These are phyloP conservation scores for Tetramorium bicarinatum DNA, from an alignment of 2,888 invertebrate genomes.

Conservation along the genomic window DNA sequence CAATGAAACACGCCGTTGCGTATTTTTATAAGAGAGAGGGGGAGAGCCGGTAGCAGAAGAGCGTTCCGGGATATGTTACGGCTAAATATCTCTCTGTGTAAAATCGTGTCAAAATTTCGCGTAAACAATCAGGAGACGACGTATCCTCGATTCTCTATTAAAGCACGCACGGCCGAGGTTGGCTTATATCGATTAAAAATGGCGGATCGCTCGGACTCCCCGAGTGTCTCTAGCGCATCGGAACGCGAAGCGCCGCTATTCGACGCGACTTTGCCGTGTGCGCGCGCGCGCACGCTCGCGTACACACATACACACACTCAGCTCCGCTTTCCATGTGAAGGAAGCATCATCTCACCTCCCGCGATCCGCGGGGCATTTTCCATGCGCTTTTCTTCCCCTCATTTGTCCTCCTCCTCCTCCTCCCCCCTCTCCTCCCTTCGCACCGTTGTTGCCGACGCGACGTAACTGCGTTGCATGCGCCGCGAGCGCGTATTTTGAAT, in stretches of 20 bases:
- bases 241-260: constrained; percentile 48
- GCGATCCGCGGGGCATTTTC: constrained; percentile 16
- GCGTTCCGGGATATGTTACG: background rate
- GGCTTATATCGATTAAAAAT: constrained; percentile 53
- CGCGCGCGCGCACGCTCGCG: background rate
- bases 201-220: constrained; percentile 52
- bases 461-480: constrained; percentile 52
- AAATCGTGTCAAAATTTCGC: background rate
- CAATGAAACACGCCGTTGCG: background rate
- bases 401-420: background rate
- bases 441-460: constrained; percentile 9
- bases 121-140: background rate
- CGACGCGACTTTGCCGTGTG: constrained; percentile 20
- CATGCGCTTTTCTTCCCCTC: constrained; percentile 35
- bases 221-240: constrained; percentile 64
- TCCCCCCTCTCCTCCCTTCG: background rate
- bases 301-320: too few relatives aligned
- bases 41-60: too few relatives aligned
- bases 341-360: constrained; percentile 27
- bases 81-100: background rate
- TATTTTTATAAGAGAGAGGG: background rate
- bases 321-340: constrained; percentile 4
- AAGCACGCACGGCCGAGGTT: background rate
- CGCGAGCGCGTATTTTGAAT: constrained; percentile 61
- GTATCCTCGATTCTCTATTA: background rate